Base-by-base conservation (phyloP, 1,140 invertebrate species). In the Aleiodes sp. region DNA sequence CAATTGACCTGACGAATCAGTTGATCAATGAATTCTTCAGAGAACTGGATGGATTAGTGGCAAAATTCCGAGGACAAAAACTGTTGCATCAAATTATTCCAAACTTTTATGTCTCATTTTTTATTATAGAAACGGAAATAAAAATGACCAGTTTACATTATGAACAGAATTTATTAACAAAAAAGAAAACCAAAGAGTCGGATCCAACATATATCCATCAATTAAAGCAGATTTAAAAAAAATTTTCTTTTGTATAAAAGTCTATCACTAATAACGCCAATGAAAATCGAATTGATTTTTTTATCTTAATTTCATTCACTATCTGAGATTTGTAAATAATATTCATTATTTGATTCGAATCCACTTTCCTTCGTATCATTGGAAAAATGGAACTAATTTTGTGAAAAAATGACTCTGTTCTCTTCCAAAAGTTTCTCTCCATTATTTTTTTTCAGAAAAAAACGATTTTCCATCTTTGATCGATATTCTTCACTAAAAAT, bases 111-210 rank as follows among this genome's bases (percentile, higher is more conserved):
- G n/a, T n/a, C n/a, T n/a, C n/a, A n/a, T n/a, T 66, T 62, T 62
- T 35, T 31, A 24, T 8, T 62, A 4, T 4, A 31, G 24, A 60
- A 33, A n/a, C n/a, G 46, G 46, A 6, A 52, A 24, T 52, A 24
- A 43, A 2, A 52, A 52, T 8, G 39, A n/a, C 3, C 21, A 16
- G 12, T 0, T 4, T 19, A 26, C 46, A 52, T 52, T 52, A 52
- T 52, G 26, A 52, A 52, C 46, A 52, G 21, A 21, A 52, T 52
- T 52, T 52, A 52, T 52, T 52, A 52, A 52, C 46, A 52, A 52
- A 52, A 52, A 24, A 52, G 26, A 52, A 24, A 52, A n/a, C n/a
- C 43, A 52, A 52, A 52, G 26, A 21, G 26, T 52, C 46, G 46
- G 26, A 52, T 52, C 21, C 21, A 16, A 43, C 7, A 1, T 43